Percentiles rank a stretch among this genome's conserved stretches.
These are phyloP conservation scores for Danio albolineatus DNA, from an alignment of 2,797 vertebrate species.

Conservation along the genomic window DNA sequence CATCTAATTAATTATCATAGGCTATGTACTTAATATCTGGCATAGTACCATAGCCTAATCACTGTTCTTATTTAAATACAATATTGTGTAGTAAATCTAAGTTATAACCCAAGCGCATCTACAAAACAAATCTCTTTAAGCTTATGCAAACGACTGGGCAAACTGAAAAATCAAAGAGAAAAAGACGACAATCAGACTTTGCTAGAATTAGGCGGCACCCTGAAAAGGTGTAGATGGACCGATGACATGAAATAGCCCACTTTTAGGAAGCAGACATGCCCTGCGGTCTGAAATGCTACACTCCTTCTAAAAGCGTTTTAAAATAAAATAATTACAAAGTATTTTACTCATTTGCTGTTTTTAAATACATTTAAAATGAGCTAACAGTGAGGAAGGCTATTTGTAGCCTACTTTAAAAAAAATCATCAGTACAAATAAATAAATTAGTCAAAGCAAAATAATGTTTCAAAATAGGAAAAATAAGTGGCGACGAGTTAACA, in stretches of 20 bases:
- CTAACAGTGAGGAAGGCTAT: background rate
- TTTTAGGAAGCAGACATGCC: background rate
- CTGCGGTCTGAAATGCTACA: background rate
- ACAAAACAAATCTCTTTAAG: conserved; percentile 24
- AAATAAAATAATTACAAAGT: background rate
- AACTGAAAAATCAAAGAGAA: background rate
- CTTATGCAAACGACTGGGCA: conserved; percentile 28
- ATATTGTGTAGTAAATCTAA: background rate
- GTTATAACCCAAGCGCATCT: background rate
- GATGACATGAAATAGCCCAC: background rate
- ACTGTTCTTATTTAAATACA: background rate
- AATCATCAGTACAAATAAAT: background rate
- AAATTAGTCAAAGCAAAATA: background rate
- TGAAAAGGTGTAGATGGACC: background rate
- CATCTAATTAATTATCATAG: background rate
- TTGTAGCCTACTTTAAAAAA: no score
- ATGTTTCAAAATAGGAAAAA: background rate
- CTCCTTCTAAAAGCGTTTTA: background rate
- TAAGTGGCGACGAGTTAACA: background rate
- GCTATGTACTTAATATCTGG: background rate
- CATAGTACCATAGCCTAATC: background rate
- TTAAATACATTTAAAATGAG: background rate
- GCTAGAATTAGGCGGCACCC: conserved; percentile 2
- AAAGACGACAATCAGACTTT: background rate
- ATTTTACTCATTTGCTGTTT: background rate